A percentile compares a stretch with the other conserved stretches of the same genome.
These are phyloP conservation scores for Rynchops niger DNA, from an alignment of 2,113 vertebrate species.

Conservation along the genomic window DNA sequence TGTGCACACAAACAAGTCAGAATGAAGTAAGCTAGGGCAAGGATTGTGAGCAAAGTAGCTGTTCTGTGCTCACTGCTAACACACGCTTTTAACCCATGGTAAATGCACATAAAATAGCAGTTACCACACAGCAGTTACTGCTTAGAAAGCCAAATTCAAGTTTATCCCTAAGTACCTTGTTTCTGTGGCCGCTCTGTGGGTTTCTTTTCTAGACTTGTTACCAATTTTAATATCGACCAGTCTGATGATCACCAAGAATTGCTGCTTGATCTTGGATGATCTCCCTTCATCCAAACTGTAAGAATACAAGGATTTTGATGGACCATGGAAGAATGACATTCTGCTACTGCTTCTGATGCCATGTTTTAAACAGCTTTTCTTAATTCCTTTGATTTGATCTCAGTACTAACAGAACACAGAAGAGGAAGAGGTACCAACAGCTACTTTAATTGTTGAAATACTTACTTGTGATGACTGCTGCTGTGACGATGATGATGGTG, in stretches of 20 bases:
- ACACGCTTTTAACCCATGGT: rapidly evolving
- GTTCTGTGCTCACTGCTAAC: not conserved
- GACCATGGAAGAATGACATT: not conserved
- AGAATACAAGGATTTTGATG: not conserved
- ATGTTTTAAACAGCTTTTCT: not conserved
- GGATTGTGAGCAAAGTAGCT: not conserved
- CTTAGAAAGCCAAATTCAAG: not conserved
- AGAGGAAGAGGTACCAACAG: not conserved
- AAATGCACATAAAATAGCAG: not conserved
- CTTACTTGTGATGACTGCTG: constrained; percentile 91
- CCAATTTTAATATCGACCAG: not conserved
- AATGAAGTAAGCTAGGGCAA: not conserved
- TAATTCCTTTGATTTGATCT: not conserved
- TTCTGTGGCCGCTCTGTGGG: not conserved
- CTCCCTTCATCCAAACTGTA: not conserved
- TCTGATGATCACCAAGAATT: not conserved
- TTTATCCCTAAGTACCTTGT: not conserved
- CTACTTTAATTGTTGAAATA: not conserved
- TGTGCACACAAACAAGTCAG: not conserved
- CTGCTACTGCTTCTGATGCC: not conserved
- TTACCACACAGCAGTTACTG: not conserved
- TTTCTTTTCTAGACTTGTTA: not conserved
- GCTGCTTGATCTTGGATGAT: not conserved
- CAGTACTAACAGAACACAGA: not conserved
- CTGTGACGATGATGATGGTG: constrained; percentile 90